A percentile compares a stretch with the other conserved stretches of the same genome.
phyloP scores from a whole-genome alignment of 2,113 vertebrate species.

The Myiopsitta monachus region DNA sequence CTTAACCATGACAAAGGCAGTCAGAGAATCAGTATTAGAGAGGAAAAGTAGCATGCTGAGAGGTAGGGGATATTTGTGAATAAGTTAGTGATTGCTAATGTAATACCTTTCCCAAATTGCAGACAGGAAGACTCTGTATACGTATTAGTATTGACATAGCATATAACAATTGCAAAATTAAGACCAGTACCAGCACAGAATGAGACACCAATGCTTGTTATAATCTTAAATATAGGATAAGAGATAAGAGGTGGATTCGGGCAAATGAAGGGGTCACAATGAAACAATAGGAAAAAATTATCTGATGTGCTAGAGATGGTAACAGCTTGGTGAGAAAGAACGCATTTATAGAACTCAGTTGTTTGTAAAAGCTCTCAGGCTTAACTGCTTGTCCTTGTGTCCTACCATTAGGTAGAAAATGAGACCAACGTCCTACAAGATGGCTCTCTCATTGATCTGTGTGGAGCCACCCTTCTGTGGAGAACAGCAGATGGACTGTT shows the following conservation, averaged over 20 bases:
- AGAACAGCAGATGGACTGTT: conserved; percentile 92
- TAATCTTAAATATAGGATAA: neutral
- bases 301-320: accelerated
- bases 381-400: neutral
- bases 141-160: neutral
- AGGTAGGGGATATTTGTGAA: neutral
- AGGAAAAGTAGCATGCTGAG: neutral
- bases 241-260: neutral
- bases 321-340: accelerated
- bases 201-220: neutral
- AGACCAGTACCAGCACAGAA: neutral
- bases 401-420: conserved; percentile 83
- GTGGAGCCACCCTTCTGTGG: conserved; percentile 95
- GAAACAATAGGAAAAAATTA: neutral
- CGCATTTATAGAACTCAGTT: accelerated
- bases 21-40: neutral
- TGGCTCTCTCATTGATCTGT: conserved; percentile 94
- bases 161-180: neutral
- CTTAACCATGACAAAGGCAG: neutral
- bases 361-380: neutral
- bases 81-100: neutral
- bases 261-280: neutral
- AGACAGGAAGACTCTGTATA: neutral
- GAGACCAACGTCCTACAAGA: conserved; percentile 95
- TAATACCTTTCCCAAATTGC: neutral